These are phyloP conservation scores for Spermophilus dauricus DNA, from an alignment of 2,113 vertebrate genomes.

Conservation along the genomic window DNA sequence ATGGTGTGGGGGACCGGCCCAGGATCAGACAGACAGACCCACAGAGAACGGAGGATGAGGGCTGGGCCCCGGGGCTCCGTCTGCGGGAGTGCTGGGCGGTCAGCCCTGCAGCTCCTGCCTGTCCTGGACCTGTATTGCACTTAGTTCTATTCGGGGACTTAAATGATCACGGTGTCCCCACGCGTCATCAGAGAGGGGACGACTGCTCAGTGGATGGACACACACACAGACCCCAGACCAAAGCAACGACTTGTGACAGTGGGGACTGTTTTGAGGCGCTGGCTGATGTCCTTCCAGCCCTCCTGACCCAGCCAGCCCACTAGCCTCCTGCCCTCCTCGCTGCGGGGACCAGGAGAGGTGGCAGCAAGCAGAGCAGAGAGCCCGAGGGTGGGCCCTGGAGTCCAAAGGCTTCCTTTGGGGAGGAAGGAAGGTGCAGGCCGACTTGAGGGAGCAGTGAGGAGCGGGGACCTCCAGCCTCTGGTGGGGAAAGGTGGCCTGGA, in stretches of 20 bases:
- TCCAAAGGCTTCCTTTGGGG: neutral
- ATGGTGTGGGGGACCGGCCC: too few relatives aligned
- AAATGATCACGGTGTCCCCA: neutral
- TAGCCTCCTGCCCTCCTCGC: neutral
- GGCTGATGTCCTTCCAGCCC: rapidly evolving
- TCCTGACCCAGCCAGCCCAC: neutral
- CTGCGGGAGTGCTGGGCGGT: neutral
- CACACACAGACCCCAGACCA: neutral
- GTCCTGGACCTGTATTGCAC: neutral
- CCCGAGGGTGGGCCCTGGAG: rapidly evolving
- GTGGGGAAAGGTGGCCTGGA: neutral
- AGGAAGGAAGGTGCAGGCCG: neutral
- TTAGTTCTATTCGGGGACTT: neutral
- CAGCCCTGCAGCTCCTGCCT: neutral
- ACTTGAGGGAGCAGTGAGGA: neutral
- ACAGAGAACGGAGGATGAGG: neutral
- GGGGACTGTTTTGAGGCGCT: neutral
- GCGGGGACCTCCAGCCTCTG: neutral
- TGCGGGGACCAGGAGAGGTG: rapidly evolving
- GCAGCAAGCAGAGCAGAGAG: neutral
- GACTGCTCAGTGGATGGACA: too few relatives aligned
- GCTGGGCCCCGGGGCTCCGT: neutral
- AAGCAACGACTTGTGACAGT: neutral
- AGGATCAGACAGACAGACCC: neutral
- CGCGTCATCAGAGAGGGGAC: too few relatives aligned